A percentile compares a stretch with the other conserved stretches of the same genome.
These are phyloP conservation scores for Lagopus muta DNA, from an alignment of 2,113 vertebrate species.

Conservation along the genomic window DNA sequence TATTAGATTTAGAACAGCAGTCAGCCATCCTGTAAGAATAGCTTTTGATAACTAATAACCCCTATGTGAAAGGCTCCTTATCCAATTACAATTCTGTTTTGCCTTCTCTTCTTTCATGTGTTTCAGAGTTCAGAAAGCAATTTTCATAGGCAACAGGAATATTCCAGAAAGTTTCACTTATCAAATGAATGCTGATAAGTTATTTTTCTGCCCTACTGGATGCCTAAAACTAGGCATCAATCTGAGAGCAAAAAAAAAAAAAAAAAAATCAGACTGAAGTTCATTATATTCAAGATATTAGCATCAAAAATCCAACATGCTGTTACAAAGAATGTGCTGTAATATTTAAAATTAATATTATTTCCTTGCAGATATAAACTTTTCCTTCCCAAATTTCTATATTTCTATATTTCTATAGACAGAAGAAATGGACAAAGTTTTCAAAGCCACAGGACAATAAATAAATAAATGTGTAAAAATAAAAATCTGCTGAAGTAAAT, in stretches of 20 bases:
- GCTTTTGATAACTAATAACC: conserved; percentile 52
- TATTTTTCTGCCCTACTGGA: conserved; percentile 69
- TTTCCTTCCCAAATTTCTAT: conserved; percentile 20
- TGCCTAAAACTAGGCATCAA: conserved; percentile 43
- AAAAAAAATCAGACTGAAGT: conserved; percentile 37
- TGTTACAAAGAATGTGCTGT: conserved; percentile 20
- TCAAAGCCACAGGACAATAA: background rate
- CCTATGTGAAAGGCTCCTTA: conserved; percentile 30
- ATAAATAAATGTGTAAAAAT: background rate
- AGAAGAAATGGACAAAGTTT: conserved; percentile 24
- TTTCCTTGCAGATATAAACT: conserved; percentile 32
- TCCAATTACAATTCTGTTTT: conserved; percentile 48
- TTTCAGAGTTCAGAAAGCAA: conserved; percentile 44
- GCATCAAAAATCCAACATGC: conserved; percentile 21
- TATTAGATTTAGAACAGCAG: conserved; percentile 34
- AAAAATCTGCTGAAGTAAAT: background rate
- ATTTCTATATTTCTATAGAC: background rate
- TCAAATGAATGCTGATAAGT: conserved; percentile 67
- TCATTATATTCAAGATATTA: conserved; percentile 57
- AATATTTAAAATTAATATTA: conserved; percentile 54
- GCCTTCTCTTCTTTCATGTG: conserved; percentile 30
- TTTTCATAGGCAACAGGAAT: conserved; percentile 37
- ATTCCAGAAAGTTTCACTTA: conserved; percentile 48
- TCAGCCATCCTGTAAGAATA: conserved; percentile 48
- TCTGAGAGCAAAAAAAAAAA: conserved; percentile 43